These are phyloP conservation scores for Thripadectes ignobilis DNA, from an alignment of 2,797 vertebrate species.

Conservation along the genomic window DNA sequence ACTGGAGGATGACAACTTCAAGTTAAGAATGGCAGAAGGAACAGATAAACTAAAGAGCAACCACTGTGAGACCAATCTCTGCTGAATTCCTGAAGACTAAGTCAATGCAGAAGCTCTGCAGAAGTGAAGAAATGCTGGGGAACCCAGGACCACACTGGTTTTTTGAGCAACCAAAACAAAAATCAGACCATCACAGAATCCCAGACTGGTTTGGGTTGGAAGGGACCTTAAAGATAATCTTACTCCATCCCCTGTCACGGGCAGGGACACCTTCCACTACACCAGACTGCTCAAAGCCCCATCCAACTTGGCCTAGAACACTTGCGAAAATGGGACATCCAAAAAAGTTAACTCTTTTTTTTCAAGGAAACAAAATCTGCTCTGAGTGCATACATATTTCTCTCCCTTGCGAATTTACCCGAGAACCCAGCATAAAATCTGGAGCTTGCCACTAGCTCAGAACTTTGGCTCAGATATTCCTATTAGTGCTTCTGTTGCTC, in stretches of 20 bases:
- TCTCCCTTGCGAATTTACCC: not conserved
- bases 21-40: not conserved
- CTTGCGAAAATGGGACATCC: not conserved
- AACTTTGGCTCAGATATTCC: not conserved
- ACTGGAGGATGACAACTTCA: not conserved
- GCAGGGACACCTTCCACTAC: not conserved
- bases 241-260: accelerated
- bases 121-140: not conserved
- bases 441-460: not conserved
- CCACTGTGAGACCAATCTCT: not conserved
- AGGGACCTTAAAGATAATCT: not conserved
- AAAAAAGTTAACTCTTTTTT: not conserved
- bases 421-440: not conserved
- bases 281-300: not conserved
- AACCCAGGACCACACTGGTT: accelerated
- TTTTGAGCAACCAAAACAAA: not conserved
- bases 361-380: not conserved
- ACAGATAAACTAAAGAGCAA: not conserved
- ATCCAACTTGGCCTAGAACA: not conserved
- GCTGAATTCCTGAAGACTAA: not conserved
- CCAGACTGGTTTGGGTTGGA: not conserved
- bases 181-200: not conserved
- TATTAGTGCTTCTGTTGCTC: not conserved
- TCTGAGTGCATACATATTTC: not conserved
- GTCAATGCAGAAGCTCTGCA: not conserved